Base-by-base conservation (phyloP, 2,888 invertebrate genomes). In the Agonopterix alstromeriana region DNA sequence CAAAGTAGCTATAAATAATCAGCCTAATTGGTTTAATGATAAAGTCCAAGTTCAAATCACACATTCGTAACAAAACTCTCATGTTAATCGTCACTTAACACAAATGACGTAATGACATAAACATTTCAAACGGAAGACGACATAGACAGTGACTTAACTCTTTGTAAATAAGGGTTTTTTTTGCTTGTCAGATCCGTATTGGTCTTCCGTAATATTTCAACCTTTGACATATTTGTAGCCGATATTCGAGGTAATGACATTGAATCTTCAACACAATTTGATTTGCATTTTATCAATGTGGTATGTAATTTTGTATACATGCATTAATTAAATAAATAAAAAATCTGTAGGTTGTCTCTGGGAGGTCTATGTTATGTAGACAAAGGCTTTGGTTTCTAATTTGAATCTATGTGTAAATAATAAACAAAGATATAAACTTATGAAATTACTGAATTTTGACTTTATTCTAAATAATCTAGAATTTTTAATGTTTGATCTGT, bases 211-310 rank as follows among this genome's bases (percentile, higher is more conserved):
- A 56, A 43, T 56, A 56, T 63, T 62, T 53, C 48, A 48, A 67
- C 65, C 65, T 70, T 64, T 70, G 65, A 63, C 68, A 65, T 66
- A 61, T 69, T 73, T 64, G 55, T 56, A 54, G 49, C 44, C 45
- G 47, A 46, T 53, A 46, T 53, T 47, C 47, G 48, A 46, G 43
- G 48, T 46, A 54, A 56, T 66, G 73, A 68, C 71, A 71, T 70
- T 72, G 71, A 66, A 42, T 51, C 36, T 49, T 52, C 46, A 35
- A 42, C 48, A 45, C 48, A 45, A 40, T 45, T 36, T 12, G 10
- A 42, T 27, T 11, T 41, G 35, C 35, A 27, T 42, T 38, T 38
- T 27, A 27, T 27, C 27, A 27, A 27, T 27, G 27, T 27, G 27
- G 27, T 27, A 7, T 27, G 27, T 27, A 27, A 27, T 27, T 27